These are phyloP conservation scores for Calliscelio sp. DNA, from an alignment of 2,888 invertebrate species.

Conservation along the genomic window DNA sequence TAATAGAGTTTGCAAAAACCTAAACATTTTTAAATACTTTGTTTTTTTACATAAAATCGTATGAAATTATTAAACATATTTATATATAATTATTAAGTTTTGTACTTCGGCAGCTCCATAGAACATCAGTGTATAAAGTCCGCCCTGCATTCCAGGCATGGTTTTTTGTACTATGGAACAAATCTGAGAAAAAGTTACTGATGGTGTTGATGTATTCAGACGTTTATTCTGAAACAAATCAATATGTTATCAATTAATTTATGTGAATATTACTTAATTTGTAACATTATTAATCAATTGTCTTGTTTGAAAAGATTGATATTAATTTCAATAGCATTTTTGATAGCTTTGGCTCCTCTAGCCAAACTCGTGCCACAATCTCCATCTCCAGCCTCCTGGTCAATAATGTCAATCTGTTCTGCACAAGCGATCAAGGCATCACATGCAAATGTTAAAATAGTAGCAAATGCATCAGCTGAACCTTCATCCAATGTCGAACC, in stretches of 20 bases:
- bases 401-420: constrained; percentile 89
- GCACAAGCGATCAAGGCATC: constrained; percentile 88
- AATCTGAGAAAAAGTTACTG: constrained; percentile 79
- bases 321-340: constrained; percentile 76
- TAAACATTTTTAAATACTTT: constrained; percentile 50
- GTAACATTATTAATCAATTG: too few species aligned
- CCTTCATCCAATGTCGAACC: constrained; percentile 82
- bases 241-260: neutral
- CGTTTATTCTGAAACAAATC: constrained; percentile 69
- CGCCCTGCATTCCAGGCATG: constrained; percentile 92
- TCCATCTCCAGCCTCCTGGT: constrained; percentile 91
- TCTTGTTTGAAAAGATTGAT: too few species aligned
- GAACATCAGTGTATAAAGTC: constrained; percentile 91
- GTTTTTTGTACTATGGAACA: constrained; percentile 88
- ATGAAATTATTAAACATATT: too few species aligned
- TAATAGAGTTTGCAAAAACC: constrained; percentile 70
- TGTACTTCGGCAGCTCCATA: constrained; percentile 88
- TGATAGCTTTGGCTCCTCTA: constrained; percentile 82
- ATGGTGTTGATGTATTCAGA: constrained; percentile 71
- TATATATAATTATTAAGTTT: too few species aligned
- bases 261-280: neutral
- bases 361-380: constrained; percentile 91
- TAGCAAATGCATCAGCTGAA: constrained; percentile 80
- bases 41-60: too few species aligned
- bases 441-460: constrained; percentile 85